Evolutionary conservation across 2,888 invertebrate genomes (phyloP).

Genomic region (Orchestes rusci): DNA sequence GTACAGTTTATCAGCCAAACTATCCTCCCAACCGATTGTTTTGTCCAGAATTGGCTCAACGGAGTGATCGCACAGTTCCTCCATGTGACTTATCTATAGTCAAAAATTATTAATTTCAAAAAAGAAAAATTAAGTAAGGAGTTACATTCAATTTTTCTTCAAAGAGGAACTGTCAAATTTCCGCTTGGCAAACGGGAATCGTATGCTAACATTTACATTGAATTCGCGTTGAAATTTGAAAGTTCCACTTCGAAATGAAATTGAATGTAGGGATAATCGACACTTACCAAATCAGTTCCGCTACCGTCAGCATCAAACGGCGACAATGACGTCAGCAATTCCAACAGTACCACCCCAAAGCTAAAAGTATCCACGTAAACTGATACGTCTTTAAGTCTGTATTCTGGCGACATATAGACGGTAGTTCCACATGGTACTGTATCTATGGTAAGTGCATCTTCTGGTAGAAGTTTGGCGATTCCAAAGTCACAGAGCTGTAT

Average conservation of each 20-base stretch:
- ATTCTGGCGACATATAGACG: constrained; percentile 74
- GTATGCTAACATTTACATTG: no score
- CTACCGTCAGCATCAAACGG: constrained; percentile 51
- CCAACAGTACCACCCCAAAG: constrained; percentile 68
- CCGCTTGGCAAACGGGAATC: no score
- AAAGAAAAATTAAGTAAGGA: no score
- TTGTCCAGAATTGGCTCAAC: not conserved
- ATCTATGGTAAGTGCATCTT: constrained; percentile 47
- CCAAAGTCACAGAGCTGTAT: constrained; percentile 71
- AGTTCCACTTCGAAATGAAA: no score
- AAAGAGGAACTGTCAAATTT: no score
- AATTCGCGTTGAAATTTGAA: no score
- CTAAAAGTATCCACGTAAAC: constrained; percentile 70
- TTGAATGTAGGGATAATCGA: not conserved
- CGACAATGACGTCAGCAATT: constrained; percentile 62
- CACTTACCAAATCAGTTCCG: constrained; percentile 37
- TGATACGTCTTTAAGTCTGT: constrained; percentile 58
- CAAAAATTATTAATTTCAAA: no score
- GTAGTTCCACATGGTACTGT: constrained; percentile 57
- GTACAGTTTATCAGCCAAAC: not conserved
- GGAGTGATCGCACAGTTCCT: not conserved
- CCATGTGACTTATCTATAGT: not conserved
- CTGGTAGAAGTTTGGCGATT: constrained; percentile 51
- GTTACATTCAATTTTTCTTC: no score
- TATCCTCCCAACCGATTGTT: not conserved